Base-by-base conservation (phyloP, 1,140 invertebrate species). In the Cydia pomonella region DNA sequence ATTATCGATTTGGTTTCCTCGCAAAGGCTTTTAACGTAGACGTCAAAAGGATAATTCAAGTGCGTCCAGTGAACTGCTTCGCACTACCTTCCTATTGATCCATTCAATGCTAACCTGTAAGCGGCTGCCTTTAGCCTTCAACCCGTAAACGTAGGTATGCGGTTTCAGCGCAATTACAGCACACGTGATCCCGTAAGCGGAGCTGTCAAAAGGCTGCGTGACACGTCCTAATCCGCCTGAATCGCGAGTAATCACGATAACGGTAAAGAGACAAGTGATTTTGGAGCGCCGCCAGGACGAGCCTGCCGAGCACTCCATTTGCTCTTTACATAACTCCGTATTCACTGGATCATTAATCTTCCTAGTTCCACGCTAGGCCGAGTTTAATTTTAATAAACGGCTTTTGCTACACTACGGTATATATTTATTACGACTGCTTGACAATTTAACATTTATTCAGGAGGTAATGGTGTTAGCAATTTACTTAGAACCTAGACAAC, bases 381-480 rank as follows among this genome's bases (percentile, higher is more conserved):
- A 88, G 81, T 91, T 91, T 91, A 89, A 91, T 91, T 91, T 92
- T 91, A 92, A 92, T 92, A 91, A 91, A 92, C 88, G 89, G 84
- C 82, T 89, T 86, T 84, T 84, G 80, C 84, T 80, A 83, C 85
- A 86, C 84, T 85, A 85, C 75, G 78, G 80, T 86, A 92, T 90
- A 91, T 83, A 90, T 90, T 90, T 23, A 59, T 59, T 89, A 87
- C 29, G 64, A 69, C 33, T 38, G 64, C 64, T 81, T 82, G 73
- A 72, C 63, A 81, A 73, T 80, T 62, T 73, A 76, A 81, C 76
- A 81, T 82, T 82, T 79, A 78, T 77, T 74, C 50, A 72, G 44
- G 59, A 72, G 33, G 44, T 25, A 72, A 47, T 21, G 29, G 18
- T 33, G 41, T 69, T n/a, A n/a, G 64, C 64, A 69, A 69, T 69